Evolutionary conservation across 2,888 invertebrate genomes (phyloP), one percentile per base, ranked within the genome.

Genomic region (Hirtodrosophila histrioides): DNA sequence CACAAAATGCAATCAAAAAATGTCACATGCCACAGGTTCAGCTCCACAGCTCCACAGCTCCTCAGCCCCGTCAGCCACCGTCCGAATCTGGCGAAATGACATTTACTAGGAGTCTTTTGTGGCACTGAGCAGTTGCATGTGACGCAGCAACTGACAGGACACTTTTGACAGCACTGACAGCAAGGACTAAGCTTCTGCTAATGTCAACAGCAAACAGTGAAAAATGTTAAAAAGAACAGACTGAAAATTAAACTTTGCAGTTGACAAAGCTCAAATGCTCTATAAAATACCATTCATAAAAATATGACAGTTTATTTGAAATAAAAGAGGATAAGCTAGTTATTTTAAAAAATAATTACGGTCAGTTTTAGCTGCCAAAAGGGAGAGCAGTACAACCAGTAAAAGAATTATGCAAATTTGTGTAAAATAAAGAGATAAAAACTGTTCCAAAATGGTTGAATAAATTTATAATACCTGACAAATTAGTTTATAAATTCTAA

Each of bases 131-230:
- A 69, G 65, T 67, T 57, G 75, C 55, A 57, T 55, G 62, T 72
- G 72, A 72, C 82, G 64, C 72, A 54, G 37, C 61, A 69, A 65
- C 87, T 84, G 84, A 88, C 84, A 88, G 88, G 80, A 81, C 84
- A 86, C 81, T 88, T 78, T 75, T 72, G 71, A 72, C 71, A 72
- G 60, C 58, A 60, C 66, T 69, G 87, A 86, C 84, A 88, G 88
- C 75, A 73, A 81, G 85, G 87, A 84, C 84, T 84, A 86, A 83
- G 82, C 82, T 87, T 73, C 83, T 83, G 86, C 88, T 87, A 88
- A 84, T 84, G 88, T 75, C 88, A 88, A 84, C 86, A 86, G 81
- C 88, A 88, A 83, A 69, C 87, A 86, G 61, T 84, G 67, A 75
- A 81, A 81, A 78, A 74, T 84, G 66, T 60, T 44, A 24, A 53